Evolutionary conservation across 2,113 vertebrate genomes (phyloP).

Genomic region (Neoarius graeffei): DNA sequence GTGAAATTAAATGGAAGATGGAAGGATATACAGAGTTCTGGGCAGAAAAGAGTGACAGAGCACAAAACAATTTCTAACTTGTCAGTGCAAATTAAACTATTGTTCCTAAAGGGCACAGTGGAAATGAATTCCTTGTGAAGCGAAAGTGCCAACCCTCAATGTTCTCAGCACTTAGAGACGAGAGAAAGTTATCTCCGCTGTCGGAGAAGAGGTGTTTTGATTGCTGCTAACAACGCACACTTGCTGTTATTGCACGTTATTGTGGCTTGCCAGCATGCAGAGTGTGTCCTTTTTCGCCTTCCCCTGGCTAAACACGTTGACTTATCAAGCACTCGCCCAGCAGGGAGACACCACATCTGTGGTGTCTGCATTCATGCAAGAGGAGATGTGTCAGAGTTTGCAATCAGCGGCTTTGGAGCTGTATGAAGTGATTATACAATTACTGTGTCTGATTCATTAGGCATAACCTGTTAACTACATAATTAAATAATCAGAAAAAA

Average conservation of each 20-base stretch:
- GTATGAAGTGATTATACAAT: conserved; percentile 45
- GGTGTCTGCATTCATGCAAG: conserved; percentile 29
- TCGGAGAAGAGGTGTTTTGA: conserved; percentile 40
- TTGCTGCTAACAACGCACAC: conserved; percentile 27
- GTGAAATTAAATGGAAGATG: not conserved
- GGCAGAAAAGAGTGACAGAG: not conserved
- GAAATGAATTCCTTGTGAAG: conserved; percentile 13
- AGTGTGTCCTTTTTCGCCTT: conserved; percentile 26
- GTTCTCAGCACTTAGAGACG: conserved; percentile 14
- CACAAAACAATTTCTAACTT: conserved; percentile 16
- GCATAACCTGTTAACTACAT: conserved; percentile 43
- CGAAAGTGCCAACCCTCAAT: conserved; percentile 9
- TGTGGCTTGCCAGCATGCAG: not conserved
- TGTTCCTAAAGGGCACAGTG: conserved; percentile 24
- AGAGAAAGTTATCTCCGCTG: conserved; percentile 1
- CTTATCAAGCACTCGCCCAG: conserved; percentile 35
- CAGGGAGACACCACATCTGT: conserved; percentile 36
- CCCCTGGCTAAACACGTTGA: conserved; percentile 23
- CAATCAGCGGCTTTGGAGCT: conserved; percentile 43
- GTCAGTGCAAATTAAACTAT: conserved; percentile 28
- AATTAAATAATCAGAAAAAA: conserved; percentile 47
- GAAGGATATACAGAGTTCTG: not conserved
- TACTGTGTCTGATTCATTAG: conserved; percentile 49
- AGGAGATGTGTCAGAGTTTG: conserved; percentile 38
- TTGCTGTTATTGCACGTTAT: conserved; percentile 21